Conservation (phyloP, 2,113 vertebrate species). For the Petrocephalus microphthalmus region DNA sequence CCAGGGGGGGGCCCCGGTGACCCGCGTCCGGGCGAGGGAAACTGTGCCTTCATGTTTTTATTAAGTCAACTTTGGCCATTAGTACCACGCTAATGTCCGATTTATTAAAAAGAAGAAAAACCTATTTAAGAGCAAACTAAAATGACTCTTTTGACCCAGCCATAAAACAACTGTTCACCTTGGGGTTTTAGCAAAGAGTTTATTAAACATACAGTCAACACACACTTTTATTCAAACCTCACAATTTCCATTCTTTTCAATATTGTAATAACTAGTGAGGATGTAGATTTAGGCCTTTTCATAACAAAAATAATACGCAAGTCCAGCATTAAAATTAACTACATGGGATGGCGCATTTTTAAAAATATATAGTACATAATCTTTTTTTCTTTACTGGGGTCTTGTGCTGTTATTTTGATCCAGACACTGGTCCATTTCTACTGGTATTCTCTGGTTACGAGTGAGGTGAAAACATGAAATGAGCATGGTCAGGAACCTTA, state of each 20-base stretch:
- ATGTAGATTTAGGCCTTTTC: neutral
- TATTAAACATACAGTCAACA: neutral
- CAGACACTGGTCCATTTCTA: neutral
- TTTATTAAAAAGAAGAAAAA: neutral
- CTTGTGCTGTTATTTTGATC: neutral
- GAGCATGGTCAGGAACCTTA: neutral
- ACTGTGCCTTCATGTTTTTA: too few species aligned
- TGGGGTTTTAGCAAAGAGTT: neutral
- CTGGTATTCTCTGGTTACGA: neutral
- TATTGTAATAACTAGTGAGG: neutral
- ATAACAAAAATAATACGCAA: neutral
- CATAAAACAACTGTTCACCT: neutral
- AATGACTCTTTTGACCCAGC: neutral
- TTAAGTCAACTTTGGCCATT: neutral
- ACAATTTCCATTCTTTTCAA: neutral
- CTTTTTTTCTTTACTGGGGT: neutral
- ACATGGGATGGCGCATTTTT: neutral
- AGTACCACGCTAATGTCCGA: neutral
- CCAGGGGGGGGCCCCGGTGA: too few species aligned
- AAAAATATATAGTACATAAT: neutral
- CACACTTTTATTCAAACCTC: neutral
- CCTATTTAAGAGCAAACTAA: neutral
- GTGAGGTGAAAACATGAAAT: neutral
- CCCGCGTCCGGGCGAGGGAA: too few species aligned
- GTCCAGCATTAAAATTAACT: neutral